Conservation (phyloP, 2,113 vertebrate genomes). For the Lycocorax pyrrhopterus region DNA sequence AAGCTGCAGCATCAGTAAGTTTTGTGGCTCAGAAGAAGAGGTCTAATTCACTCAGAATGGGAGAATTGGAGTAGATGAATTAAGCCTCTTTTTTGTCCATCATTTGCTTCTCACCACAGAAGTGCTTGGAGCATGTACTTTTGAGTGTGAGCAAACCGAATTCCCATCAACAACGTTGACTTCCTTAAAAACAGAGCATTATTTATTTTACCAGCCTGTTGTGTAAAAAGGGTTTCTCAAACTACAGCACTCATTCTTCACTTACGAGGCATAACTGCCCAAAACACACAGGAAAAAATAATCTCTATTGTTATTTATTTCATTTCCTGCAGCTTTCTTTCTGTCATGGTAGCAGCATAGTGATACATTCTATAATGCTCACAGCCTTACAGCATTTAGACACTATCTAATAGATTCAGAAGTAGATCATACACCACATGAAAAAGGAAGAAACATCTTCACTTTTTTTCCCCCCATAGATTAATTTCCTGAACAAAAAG, state of each 20-base stretch:
- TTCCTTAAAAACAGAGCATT: neutral
- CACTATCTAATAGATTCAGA: neutral
- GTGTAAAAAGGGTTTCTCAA: neutral
- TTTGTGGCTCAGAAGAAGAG: neutral
- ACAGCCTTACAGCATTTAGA: neutral
- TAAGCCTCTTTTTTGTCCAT: neutral
- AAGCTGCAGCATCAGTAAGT: neutral
- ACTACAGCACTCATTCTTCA: neutral
- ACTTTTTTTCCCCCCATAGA: accelerated
- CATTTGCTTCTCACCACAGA: neutral
- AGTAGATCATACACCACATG: neutral
- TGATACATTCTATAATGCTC: neutral
- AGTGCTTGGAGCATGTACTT: neutral
- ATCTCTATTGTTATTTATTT: neutral
- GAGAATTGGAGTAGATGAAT: neutral
- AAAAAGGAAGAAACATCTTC: neutral
- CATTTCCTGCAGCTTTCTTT: neutral
- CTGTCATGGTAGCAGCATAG: neutral
- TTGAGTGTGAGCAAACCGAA: neutral
- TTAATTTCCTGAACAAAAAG: neutral
- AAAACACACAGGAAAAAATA: neutral
- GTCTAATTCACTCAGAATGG: neutral
- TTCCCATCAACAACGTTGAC: neutral
- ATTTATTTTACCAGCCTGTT: neutral
- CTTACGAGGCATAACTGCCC: neutral